Percentiles rank a stretch among this genome's conserved stretches.
Evolutionary conservation across 2,888 invertebrate genomes (phyloP).

Genomic region (Isoperla grammatica): DNA sequence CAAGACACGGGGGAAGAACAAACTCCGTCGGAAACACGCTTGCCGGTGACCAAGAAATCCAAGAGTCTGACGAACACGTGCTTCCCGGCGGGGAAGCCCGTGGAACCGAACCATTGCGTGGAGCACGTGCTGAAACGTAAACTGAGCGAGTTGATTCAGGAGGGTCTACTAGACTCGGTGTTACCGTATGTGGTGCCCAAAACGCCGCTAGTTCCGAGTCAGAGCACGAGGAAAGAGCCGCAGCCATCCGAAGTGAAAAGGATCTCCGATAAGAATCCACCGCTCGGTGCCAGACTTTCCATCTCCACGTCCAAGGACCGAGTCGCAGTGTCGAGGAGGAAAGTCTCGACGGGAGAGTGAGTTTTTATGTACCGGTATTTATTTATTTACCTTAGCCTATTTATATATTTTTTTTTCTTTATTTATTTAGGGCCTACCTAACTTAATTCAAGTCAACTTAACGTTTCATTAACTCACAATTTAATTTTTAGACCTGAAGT

Average conservation of each 20-base stretch:
- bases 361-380: neutral
- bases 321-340: slow-evolving; percentile 11
- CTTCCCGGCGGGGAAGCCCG: neutral
- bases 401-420: neutral
- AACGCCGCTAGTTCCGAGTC: slow-evolving; percentile 18
- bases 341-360: slow-evolving; percentile 15
- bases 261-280: neutral
- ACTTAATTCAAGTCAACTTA: no score
- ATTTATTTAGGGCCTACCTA: neutral
- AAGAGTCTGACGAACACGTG: no score
- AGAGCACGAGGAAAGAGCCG: slow-evolving; percentile 10
- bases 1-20: neutral
- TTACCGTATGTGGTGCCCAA: slow-evolving; percentile 67
- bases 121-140: slow-evolving; percentile 40
- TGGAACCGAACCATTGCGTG: slow-evolving; percentile 7
- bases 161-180: slow-evolving; percentile 77
- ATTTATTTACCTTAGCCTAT: no score
- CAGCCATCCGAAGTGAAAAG: slow-evolving; percentile 14
- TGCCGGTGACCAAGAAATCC: no score
- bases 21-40: no score
- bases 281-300: neutral
- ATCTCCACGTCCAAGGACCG: slow-evolving; percentile 16
- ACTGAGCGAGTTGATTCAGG: slow-evolving; percentile 62
- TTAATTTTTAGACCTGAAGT: slow-evolving; percentile 61
- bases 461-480: neutral